A percentile compares a stretch with the other conserved stretches of the same genome.
Conservation (phyloP, 1,140 invertebrate genomes). For the Drusus annulatus region DNA sequence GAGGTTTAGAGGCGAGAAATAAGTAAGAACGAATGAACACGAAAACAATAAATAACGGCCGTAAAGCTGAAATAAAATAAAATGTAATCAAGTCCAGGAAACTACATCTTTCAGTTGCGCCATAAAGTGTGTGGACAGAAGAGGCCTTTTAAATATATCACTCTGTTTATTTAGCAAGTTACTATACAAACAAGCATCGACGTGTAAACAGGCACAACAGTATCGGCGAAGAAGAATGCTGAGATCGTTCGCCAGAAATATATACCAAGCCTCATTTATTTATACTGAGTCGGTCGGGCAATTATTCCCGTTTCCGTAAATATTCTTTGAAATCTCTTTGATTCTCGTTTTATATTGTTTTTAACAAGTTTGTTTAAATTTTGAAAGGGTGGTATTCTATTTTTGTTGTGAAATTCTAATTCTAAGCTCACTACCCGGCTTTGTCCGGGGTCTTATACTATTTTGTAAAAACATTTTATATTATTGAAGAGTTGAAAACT, state of each 20-base stretch:
- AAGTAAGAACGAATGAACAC: too few relatives aligned
- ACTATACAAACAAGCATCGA: background rate
- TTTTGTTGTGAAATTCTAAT: too few relatives aligned
- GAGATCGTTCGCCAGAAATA: background rate
- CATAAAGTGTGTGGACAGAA: background rate
- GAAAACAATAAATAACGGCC: too few relatives aligned
- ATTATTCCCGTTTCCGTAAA: background rate
- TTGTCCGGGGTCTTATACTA: too few relatives aligned
- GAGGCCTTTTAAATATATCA: slow-evolving; percentile 3
- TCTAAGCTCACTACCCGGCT: too few relatives aligned
- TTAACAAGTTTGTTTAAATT: too few relatives aligned
- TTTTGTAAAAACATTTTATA: too few relatives aligned
- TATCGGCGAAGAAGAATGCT: background rate
- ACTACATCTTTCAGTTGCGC: background rate
- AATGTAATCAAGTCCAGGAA: background rate
- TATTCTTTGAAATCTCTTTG: slow-evolving; percentile 1
- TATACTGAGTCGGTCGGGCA: background rate
- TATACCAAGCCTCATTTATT: background rate
- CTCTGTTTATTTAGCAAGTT: background rate
- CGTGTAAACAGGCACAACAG: background rate
- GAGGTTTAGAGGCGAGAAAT: too few relatives aligned
- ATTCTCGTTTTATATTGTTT: background rate
- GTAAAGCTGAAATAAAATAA: too few relatives aligned
- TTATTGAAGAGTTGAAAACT: too few relatives aligned
- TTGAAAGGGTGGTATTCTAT: too few relatives aligned